These are phyloP conservation scores for Drosophila busckii DNA, from an alignment of 1,140 invertebrate species.

Conservation along the genomic window DNA sequence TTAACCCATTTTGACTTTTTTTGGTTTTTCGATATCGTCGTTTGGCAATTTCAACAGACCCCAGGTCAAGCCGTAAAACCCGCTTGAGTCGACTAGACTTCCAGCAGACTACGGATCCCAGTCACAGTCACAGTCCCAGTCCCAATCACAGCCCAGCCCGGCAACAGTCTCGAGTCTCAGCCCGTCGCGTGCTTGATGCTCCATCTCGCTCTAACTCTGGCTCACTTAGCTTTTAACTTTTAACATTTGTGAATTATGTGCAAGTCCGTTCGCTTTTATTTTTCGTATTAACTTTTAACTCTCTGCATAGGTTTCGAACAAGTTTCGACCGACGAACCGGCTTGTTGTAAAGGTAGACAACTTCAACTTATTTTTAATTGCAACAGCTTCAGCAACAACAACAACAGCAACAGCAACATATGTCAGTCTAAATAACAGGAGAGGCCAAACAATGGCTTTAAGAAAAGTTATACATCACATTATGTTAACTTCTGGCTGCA, in stretches of 20 bases:
- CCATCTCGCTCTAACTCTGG: background rate
- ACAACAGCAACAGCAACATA: constrained; percentile 4
- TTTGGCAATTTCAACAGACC: constrained; percentile 34
- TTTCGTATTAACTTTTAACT: constrained; percentile 2
- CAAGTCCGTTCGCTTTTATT: constrained; percentile 60
- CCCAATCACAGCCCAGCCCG: background rate
- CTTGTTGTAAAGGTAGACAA: constrained; percentile 72
- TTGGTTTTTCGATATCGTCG: constrained; percentile 16
- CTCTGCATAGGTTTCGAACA: constrained; percentile 37
- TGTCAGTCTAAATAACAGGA: constrained; percentile 21
- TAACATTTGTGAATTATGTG: constrained; percentile 76
- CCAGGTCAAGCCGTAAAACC: constrained; percentile 5
- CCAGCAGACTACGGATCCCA: no score
- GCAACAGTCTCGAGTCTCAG: no score
- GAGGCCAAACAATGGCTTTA: constrained; percentile 28
- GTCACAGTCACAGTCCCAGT: background rate
- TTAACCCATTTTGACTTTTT: constrained; percentile 67
- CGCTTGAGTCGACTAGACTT: no score
- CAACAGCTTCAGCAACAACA: constrained; percentile 43
- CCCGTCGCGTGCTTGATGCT: no score
- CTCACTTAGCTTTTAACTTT: constrained; percentile 76
- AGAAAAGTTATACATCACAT: constrained; percentile 71
- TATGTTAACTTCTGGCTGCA: no score
- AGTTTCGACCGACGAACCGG: constrained; percentile 46
- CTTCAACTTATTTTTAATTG: constrained; percentile 76